A percentile compares a stretch with the other conserved stretches of the same genome.
These are phyloP conservation scores for Parambassis ranga DNA, from an alignment of 2,797 vertebrate genomes.

Conservation along the genomic window DNA sequence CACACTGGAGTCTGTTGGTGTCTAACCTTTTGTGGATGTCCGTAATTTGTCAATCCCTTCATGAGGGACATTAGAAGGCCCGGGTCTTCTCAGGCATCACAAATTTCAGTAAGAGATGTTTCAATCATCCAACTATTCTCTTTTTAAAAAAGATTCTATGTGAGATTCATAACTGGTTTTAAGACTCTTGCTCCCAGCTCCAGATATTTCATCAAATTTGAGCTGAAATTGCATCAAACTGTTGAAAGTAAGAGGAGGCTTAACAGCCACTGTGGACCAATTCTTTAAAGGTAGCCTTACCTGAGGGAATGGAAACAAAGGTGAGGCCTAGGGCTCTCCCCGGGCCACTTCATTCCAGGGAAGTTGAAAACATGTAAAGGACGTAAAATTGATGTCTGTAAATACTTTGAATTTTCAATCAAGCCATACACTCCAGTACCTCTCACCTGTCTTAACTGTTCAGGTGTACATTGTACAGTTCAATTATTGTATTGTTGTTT, in stretches of 20 bases:
- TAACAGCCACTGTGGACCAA: slow-evolving; percentile 64
- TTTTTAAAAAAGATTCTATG: slow-evolving; percentile 44
- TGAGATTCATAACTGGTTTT: slow-evolving; percentile 49
- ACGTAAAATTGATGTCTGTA: slow-evolving; percentile 78
- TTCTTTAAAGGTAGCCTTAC: slow-evolving; percentile 67
- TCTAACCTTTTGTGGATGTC: slow-evolving; percentile 34
- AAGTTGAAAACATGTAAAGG: slow-evolving; percentile 78
- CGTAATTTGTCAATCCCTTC: slow-evolving; percentile 47
- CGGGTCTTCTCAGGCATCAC: slow-evolving; percentile 54
- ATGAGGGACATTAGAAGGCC: slow-evolving; percentile 37
- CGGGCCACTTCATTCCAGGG: slow-evolving; percentile 80
- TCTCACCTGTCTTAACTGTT: slow-evolving; percentile 83
- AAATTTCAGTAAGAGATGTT: slow-evolving; percentile 45
- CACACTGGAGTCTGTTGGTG: slow-evolving; percentile 69
- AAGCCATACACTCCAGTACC: slow-evolving; percentile 90
- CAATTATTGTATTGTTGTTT: slow-evolving; percentile 75
- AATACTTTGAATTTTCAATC: slow-evolving; percentile 78
- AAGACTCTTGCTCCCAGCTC: slow-evolving; percentile 49
- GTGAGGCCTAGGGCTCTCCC: slow-evolving; percentile 40
- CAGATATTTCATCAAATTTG: slow-evolving; percentile 38
- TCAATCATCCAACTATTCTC: slow-evolving; percentile 47
- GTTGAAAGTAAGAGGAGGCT: slow-evolving; percentile 50
- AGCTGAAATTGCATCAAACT: slow-evolving; percentile 53
- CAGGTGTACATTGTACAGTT: slow-evolving; percentile 86
- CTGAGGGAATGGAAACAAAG: slow-evolving; percentile 61